A percentile compares a stretch with the other conserved stretches of the same genome.
phyloP scores from a whole-genome alignment of 1,140 invertebrate species.

The Trachymyrmex septentrionalis region DNA sequence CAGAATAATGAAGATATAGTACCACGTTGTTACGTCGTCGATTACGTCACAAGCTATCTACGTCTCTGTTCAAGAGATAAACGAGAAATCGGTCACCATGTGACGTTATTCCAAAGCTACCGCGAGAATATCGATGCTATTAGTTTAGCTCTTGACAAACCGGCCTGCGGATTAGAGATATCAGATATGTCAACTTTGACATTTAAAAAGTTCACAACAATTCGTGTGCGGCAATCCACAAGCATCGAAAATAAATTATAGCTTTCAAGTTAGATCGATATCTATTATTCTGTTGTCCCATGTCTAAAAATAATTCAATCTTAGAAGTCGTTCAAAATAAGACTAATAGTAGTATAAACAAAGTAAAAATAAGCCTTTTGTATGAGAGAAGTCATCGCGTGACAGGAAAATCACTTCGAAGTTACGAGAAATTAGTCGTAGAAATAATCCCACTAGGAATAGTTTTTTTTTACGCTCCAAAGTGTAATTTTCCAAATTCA shows the following conservation, averaged over 20 bases:
- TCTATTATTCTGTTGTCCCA: neutral
- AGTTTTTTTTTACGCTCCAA: neutral
- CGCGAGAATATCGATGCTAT: conserved; percentile 43
- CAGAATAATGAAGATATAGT: conserved; percentile 2
- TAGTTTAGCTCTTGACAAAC: conserved; percentile 42
- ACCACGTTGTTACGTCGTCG: conserved; percentile 4
- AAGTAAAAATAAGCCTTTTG: neutral
- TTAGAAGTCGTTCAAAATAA: neutral
- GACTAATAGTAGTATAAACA: too few relatives aligned
- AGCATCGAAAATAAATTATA: neutral
- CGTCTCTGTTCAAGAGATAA: conserved; percentile 45
- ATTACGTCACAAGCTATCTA: conserved; percentile 18
- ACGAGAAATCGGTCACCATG: conserved; percentile 23
- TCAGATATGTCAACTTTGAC: conserved; percentile 30
- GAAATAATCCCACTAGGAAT: neutral
- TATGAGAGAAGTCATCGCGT: neutral
- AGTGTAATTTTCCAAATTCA: conserved; percentile 24
- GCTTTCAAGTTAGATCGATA: neutral
- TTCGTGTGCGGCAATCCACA: neutral
- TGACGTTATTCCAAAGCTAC: conserved; percentile 22
- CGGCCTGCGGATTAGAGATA: neutral
- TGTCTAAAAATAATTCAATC: neutral
- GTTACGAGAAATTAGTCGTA: neutral
- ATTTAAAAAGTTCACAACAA: conserved; percentile 45
- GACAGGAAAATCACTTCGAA: neutral